phyloP scores from a whole-genome alignment of 2,888 invertebrate species.

The Idaea straminata region DNA sequence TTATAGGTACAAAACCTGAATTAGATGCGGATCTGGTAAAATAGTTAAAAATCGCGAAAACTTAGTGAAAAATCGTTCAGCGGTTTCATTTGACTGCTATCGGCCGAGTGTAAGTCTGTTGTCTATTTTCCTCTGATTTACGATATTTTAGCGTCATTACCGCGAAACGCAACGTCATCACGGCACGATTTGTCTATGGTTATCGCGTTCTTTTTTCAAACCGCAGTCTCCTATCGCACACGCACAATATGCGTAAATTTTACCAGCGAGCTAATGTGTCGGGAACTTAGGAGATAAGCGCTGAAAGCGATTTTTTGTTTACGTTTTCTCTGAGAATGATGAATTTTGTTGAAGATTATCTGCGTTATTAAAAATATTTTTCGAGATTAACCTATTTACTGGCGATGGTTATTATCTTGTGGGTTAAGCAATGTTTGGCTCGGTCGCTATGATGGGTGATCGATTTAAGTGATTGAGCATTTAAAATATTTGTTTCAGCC shows the following conservation, averaged over 20 bases:
- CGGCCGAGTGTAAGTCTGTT: neutral
- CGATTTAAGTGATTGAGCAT: neutral
- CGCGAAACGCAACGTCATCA: constrained; percentile 63
- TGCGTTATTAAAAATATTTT: neutral
- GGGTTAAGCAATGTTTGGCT: neutral
- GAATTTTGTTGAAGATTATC: constrained; percentile 5
- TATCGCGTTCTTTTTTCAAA: constrained; percentile 69
- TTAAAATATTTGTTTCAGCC: neutral
- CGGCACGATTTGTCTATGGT: constrained; percentile 76
- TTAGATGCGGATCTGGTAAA: too few relatives aligned
- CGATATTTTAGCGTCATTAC: constrained; percentile 75
- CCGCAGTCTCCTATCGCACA: constrained; percentile 59
- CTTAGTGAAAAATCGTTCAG: neutral
- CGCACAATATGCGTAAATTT: constrained; percentile 73
- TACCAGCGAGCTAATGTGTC: constrained; percentile 69
- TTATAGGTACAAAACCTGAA: too few relatives aligned
- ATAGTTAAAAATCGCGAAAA: too few relatives aligned
- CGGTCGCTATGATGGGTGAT: neutral
- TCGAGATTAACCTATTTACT: neutral
- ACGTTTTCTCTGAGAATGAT: constrained; percentile 22
- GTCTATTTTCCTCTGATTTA: constrained; percentile 19
- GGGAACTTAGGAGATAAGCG: constrained; percentile 70
- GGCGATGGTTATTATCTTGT: neutral
- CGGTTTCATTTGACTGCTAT: neutral
- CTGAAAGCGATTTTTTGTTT: constrained; percentile 60